A percentile compares a stretch with the other conserved stretches of the same genome.
These are phyloP conservation scores for Nephrocerus scutellatus DNA, from an alignment of 2,888 invertebrate species.

Conservation along the genomic window DNA sequence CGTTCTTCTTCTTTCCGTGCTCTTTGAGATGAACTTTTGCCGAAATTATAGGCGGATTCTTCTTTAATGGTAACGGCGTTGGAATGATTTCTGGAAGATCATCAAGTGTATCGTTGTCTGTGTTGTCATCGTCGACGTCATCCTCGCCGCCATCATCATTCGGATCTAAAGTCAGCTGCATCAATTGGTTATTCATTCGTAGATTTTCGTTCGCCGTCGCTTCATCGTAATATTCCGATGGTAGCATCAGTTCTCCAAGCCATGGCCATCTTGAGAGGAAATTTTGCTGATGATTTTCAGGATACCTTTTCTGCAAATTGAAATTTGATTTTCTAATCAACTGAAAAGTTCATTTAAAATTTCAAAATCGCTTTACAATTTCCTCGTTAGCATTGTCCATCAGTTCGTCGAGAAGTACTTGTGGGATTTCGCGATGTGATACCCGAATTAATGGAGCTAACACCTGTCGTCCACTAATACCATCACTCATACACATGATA, in stretches of 20 bases:
- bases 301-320: conserved; percentile 27
- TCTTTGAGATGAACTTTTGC: conserved; percentile 27
- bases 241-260: conserved; percentile 32
- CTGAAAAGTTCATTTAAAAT: background rate
- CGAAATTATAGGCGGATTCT: conserved; percentile 16
- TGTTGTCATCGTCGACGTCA: conserved; percentile 18
- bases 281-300: conserved; percentile 27
- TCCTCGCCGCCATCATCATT: conserved; percentile 16
- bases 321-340: conserved; percentile 2
- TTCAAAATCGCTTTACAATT: background rate
- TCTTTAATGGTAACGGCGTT: conserved; percentile 30
- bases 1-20: conserved; percentile 41
- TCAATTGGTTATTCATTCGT: conserved; percentile 22
- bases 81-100: conserved; percentile 19
- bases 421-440: conserved; percentile 13
- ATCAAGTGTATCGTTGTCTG: conserved; percentile 8
- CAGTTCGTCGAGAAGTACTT: conserved; percentile 29
- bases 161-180: conserved; percentile 20
- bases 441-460: too few relatives aligned
- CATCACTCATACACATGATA: too few relatives aligned
- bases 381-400: conserved; percentile 26
- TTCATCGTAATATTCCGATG: conserved; percentile 35
- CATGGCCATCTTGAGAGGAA: conserved; percentile 38
- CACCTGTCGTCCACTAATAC: too few relatives aligned
- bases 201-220: conserved; percentile 21